A percentile compares a stretch with the other conserved stretches of the same genome.
phyloP scores from a whole-genome alignment of 2,888 invertebrate genomes.

The Incurvaria masculella region DNA sequence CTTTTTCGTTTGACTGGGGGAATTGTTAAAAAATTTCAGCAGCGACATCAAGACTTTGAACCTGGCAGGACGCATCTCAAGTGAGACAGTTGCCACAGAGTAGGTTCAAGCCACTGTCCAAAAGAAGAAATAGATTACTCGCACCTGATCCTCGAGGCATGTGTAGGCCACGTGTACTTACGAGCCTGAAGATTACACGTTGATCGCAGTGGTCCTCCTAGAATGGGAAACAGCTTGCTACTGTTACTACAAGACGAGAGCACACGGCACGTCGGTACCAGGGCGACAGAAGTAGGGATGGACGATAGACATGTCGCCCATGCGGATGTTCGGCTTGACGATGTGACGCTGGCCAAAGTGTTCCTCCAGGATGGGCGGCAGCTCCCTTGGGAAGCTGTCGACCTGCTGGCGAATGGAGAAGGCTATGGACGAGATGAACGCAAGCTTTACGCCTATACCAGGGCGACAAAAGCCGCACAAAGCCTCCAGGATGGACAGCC shows the following conservation, averaged over 20 bases:
- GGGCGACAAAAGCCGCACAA: no score
- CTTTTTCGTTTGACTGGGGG: no score
- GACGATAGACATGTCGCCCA: slow-evolving; percentile 97
- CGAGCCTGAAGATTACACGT: slow-evolving; percentile 90
- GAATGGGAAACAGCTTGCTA: slow-evolving; percentile 72
- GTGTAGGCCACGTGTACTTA: slow-evolving; percentile 99
- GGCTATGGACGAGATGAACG: slow-evolving; percentile 94
- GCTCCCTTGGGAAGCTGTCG: slow-evolving; percentile 87
- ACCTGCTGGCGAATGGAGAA: slow-evolving; percentile 95
- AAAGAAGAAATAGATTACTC: no score
- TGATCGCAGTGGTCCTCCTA: slow-evolving; percentile 93
- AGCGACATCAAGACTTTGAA: no score
- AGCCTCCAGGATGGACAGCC: no score
- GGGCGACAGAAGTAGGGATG: slow-evolving; percentile 65
- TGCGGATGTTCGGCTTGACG: slow-evolving; percentile 96
- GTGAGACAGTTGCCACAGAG: no score
- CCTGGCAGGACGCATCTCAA: no score
- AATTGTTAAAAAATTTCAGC: no score
- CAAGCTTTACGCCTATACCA: no score
- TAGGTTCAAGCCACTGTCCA: no score
- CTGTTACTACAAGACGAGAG: slow-evolving; percentile 95
- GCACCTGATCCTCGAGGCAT: slow-evolving; percentile 91
- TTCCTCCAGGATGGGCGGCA: slow-evolving; percentile 78
- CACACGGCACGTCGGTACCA: no score
- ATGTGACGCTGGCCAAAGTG: slow-evolving; percentile 93